Evolutionary conservation across 2,888 invertebrate species (phyloP).

Genomic region (Oscheius sp.): DNA sequence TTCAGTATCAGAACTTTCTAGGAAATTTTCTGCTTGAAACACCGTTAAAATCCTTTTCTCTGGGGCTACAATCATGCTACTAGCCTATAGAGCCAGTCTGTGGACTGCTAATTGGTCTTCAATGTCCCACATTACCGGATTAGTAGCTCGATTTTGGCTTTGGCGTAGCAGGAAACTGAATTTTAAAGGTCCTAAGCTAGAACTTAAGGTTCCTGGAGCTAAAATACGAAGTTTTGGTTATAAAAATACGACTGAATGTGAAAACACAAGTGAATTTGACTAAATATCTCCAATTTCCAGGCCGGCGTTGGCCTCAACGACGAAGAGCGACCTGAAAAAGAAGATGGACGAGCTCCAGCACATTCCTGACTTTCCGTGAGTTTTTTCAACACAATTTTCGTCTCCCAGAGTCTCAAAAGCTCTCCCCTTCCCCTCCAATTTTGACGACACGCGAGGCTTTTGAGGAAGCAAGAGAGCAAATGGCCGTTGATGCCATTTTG

Average conservation of each 20-base stretch:
- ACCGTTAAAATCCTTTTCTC: no score
- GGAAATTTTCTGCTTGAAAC: no score
- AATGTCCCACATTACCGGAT: constrained; percentile 15
- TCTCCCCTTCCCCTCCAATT: no score
- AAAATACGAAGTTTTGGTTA: not conserved
- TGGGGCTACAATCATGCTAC: no score
- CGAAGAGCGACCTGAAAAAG: constrained; percentile 23
- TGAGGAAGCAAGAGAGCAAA: no score
- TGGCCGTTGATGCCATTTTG: no score
- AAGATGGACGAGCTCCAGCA: constrained; percentile 39
- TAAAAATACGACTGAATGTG: no score
- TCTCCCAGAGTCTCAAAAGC: no score
- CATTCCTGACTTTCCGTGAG: constrained; percentile 47
- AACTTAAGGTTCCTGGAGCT: not conserved
- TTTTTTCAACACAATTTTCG: not conserved
- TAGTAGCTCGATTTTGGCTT: not conserved
- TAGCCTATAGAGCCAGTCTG: no score
- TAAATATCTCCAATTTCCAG: constrained; percentile 10
- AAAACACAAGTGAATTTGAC: no score
- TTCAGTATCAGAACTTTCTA: no score
- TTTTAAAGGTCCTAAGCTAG: not conserved
- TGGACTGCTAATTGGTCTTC: not conserved
- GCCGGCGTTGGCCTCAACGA: constrained; percentile 22
- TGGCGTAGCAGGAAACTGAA: not conserved
- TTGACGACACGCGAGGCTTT: no score